A percentile compares a stretch with the other conserved stretches of the same genome.
These are phyloP conservation scores for Bombyx mandarina DNA, from an alignment of 1,140 invertebrate species.

Conservation along the genomic window DNA sequence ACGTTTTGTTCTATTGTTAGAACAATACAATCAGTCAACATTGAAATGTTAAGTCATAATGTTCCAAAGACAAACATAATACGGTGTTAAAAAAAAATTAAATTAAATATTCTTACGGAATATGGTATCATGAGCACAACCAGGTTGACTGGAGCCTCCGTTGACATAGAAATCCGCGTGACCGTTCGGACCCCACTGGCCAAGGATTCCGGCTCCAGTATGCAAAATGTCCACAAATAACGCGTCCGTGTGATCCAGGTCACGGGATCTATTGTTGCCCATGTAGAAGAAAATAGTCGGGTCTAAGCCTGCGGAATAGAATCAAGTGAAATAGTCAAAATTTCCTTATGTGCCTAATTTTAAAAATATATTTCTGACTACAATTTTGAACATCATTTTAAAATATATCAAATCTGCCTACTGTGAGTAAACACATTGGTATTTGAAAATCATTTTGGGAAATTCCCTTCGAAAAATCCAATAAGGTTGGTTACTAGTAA, in stretches of 20 bases:
- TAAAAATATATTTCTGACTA: too few species aligned
- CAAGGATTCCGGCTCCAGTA: conserved; percentile 87
- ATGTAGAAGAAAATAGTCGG: conserved; percentile 88
- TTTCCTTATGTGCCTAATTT: not conserved
- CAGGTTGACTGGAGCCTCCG: conserved; percentile 89
- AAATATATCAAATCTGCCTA: too few species aligned
- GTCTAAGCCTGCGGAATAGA: conserved; percentile 77
- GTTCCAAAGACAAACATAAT: not conserved
- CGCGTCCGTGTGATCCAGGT: conserved; percentile 88
- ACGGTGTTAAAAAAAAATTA: not conserved
- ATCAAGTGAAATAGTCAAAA: not conserved
- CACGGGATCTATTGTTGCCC: conserved; percentile 82
- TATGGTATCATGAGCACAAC: conserved; percentile 83
- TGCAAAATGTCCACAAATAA: conserved; percentile 91
- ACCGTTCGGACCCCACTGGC: conserved; percentile 88
- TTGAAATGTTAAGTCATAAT: too few species aligned
- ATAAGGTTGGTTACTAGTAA: too few species aligned
- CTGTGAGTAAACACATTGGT: too few species aligned
- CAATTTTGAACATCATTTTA: too few species aligned
- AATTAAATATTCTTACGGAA: conserved; percentile 76
- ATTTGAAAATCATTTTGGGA: too few species aligned
- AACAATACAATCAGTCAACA: too few species aligned
- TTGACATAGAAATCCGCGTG: conserved; percentile 94
- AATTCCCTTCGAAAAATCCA: too few species aligned
- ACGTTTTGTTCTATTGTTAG: too few species aligned